Base-by-base conservation (phyloP, 2,113 vertebrate species). In the Procapra przewalskii region DNA sequence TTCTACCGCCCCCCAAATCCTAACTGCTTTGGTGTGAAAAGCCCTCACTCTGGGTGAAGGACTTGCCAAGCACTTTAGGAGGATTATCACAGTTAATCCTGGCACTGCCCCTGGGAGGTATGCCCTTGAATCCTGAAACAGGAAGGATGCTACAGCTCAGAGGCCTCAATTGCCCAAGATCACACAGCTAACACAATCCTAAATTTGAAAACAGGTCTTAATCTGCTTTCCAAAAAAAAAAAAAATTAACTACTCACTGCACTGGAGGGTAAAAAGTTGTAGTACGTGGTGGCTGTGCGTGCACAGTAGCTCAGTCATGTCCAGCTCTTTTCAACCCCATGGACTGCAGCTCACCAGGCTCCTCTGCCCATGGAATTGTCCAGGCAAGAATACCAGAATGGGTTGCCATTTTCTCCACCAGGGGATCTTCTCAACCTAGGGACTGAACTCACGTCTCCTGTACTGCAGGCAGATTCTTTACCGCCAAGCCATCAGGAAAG, bases 151-250 rank as follows among this genome's bases (percentile, higher is more conserved):
- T 82, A 50, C 13, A 48, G 43, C 19, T 57, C 71, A 60, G 60
- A 89, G 48, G 90, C 77, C 75, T 84, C 62, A 31, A 33, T 16
- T 90, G 25, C 59, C 62, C 75, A 48, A 91, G 57, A 88, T 50
- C 16, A 92, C 16, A 81, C 31, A 57, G 82, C 50, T 55, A 94
- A 87, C 7, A 64, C 9, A 40, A 89, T 50, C 83, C 81, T 15
- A 25, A 50, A 91, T 94, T 48, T 91, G 67, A 97, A 96, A 67
- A 77, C 19, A 40, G 33, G 64, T 75, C 50, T 87, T 87, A 57
- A 86, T 52, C 25, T 52, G n/a, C 43, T 94, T 88, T 85, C 4
- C 33, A 54, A 80, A 80, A 54, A 12, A n/a, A 33, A 33, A 55
- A 31, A 33, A 43, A 33, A 54, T 10, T 43, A 55, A 8, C 33